Conservation (phyloP, 64 coral and sea anemone species). For the Actinia tenebrosa region DNA sequence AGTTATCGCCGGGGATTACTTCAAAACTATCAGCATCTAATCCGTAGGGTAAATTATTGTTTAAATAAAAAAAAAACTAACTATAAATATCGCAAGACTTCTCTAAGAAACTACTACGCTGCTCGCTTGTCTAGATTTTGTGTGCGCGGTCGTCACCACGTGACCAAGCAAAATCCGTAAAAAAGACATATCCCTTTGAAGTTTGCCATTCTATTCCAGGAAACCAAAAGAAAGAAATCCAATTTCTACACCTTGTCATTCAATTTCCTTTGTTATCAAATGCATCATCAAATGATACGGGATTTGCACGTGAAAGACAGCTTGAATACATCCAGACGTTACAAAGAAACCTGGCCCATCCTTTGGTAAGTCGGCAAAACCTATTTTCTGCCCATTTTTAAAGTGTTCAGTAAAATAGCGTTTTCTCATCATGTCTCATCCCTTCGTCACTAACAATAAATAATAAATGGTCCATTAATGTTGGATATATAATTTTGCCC, state of each 20-base stretch:
- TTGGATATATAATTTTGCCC: no score
- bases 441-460: no score
- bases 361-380: neutral
- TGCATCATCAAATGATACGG: neutral
- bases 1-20: neutral
- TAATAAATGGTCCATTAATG: no score
- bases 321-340: slow-evolving; percentile 65
- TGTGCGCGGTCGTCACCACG: neutral
- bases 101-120: neutral
- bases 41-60: neutral
- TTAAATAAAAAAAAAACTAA: neutral
- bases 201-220: neutral
- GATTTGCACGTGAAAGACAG: slow-evolving; percentile 26
- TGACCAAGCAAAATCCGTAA: neutral
- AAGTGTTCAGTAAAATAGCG: no score
- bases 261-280: slow-evolving; percentile 51
- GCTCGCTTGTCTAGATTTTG: neutral
- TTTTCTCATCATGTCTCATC: no score
- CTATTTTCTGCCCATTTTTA: neutral
- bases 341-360: slow-evolving; percentile 51
- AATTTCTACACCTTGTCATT: slow-evolving; percentile 55
- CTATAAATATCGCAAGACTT: neutral
- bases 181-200: neutral
- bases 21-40: neutral
- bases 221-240: neutral